Evolutionary conservation across 2,797 vertebrate genomes (phyloP).

Genomic region (Psittacula derbiana): DNA sequence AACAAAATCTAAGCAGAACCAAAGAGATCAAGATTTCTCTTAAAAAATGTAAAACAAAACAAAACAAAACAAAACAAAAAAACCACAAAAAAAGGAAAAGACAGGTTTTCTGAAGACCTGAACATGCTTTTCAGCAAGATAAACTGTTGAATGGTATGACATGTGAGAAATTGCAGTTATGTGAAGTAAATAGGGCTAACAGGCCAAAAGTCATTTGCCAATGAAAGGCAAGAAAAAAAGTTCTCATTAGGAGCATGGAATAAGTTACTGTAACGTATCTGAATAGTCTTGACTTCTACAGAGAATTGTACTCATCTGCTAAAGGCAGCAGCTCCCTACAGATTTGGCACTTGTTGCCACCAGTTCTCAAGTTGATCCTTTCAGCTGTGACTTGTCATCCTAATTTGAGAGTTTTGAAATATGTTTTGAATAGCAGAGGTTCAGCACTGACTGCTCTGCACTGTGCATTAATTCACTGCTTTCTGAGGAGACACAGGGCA

Average conservation of each 20-base stretch:
- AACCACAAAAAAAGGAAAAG: fast-evolving
- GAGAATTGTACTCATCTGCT: not conserved
- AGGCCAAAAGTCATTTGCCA: not conserved
- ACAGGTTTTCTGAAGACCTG: not conserved
- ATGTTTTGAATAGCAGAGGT: not conserved
- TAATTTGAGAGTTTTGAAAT: not conserved
- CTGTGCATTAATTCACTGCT: not conserved
- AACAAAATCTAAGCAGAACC: not conserved
- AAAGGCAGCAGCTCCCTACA: not conserved
- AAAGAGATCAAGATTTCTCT: not conserved
- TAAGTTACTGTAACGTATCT: not conserved
- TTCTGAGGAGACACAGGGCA: not conserved
- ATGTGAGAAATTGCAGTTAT: not conserved
- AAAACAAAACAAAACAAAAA: not conserved
- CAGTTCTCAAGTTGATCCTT: not conserved
- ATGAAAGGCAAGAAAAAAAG: not conserved
- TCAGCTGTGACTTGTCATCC: not conserved
- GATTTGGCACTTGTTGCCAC: not conserved
- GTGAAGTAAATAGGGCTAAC: not conserved
- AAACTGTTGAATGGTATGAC: not conserved
- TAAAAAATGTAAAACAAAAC: not conserved
- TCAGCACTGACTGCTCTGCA: not conserved
- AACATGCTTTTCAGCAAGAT: not conserved
- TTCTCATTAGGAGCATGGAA: not conserved
- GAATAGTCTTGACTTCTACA: not conserved